phyloP scores from a whole-genome alignment of 2,113 vertebrate genomes.

The Chionis minor region DNA sequence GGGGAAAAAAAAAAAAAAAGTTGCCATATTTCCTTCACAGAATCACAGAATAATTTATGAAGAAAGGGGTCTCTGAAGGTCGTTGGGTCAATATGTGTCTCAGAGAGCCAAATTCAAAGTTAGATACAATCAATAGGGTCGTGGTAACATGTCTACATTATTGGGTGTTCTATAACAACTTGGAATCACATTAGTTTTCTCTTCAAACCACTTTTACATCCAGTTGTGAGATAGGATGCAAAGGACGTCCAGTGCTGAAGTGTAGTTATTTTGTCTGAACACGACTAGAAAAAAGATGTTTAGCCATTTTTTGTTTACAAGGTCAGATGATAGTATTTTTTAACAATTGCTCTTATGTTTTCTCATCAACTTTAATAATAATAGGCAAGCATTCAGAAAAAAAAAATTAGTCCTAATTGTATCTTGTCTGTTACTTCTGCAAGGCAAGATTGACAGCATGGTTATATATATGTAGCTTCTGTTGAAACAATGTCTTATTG shows the following conservation, averaged over 20 bases:
- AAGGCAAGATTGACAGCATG: not conserved
- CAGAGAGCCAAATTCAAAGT: not conserved
- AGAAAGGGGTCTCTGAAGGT: not conserved
- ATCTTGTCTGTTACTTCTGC: not conserved
- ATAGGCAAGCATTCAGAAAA: not conserved
- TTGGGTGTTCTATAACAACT: not conserved
- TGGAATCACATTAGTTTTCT: not conserved
- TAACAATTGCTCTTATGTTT: not conserved
- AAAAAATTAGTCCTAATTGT: not conserved
- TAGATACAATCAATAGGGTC: not conserved
- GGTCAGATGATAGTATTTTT: not conserved
- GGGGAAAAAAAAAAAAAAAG: rapidly evolving
- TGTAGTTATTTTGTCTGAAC: not conserved
- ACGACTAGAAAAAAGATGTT: not conserved
- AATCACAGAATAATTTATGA: not conserved
- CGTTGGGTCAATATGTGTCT: not conserved
- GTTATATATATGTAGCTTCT: not conserved
- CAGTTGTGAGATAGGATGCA: not conserved
- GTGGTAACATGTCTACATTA: not conserved
- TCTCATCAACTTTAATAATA: not conserved
- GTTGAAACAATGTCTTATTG: not conserved
- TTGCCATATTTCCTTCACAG: not conserved
- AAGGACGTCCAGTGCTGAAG: not conserved
- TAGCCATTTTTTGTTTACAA: not conserved
- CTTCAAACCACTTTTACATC: not conserved